These are phyloP conservation scores for Diaperis boleti DNA, from an alignment of 2,888 invertebrate species.

Conservation along the genomic window DNA sequence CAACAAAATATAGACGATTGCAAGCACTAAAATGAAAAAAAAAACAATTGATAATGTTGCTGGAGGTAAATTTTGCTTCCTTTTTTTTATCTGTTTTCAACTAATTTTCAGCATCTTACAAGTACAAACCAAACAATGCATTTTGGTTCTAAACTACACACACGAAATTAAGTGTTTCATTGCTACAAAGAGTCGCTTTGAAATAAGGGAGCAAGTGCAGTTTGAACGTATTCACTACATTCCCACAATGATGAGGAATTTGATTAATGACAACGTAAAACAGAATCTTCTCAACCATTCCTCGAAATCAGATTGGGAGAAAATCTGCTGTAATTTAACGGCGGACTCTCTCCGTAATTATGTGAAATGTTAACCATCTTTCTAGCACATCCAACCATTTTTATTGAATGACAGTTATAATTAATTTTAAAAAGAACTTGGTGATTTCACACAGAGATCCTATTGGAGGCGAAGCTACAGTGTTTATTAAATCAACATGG, in stretches of 20 bases:
- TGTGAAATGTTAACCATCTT: not conserved
- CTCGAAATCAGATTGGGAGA: too few species aligned
- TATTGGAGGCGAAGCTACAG: not conserved
- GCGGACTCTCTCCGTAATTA: not conserved
- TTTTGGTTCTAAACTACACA: not conserved
- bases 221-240: not conserved
- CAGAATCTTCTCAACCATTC: too few species aligned
- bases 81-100: too few species aligned
- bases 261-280: too few species aligned
- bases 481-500: constrained; percentile 9
- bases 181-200: not conserved
- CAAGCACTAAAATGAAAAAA: too few species aligned
- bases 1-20: too few species aligned
- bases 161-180: not conserved
- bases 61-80: too few species aligned
- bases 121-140: not conserved
- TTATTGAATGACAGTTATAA: constrained; percentile 5
- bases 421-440: constrained; percentile 6
- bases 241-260: too few species aligned
- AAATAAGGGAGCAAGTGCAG: not conserved
- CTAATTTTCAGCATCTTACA: not conserved
- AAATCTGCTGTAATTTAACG: too few species aligned
- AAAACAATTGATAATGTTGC: too few species aligned
- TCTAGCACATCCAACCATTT: not conserved
- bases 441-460: too few species aligned